Evolutionary conservation across 1,140 invertebrate genomes (phyloP), one percentile per base, ranked within the genome.

Genomic region (Orussus abietinus): DNA sequence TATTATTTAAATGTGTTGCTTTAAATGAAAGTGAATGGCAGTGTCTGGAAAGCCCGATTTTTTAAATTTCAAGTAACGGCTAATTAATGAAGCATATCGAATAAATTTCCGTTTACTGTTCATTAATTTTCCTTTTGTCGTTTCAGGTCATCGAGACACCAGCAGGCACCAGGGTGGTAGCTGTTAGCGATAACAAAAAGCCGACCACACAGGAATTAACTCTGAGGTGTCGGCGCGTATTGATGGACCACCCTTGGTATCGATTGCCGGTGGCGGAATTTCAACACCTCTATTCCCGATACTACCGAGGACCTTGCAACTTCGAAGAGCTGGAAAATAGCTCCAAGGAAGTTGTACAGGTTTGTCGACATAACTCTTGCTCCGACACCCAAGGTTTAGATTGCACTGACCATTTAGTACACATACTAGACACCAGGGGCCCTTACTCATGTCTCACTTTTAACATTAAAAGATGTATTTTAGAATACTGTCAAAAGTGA

Each of bases 161-260:
- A 37, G 57, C 51, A 18, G 66, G 66, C 21, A 55, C 64, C 7
- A 46, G 66, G 6, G 54, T 74, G 19, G 46, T 72, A 36, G 50
- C 72, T 3, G 49, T 75, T n/a, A n/a, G n/a, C n/a, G n/a, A n/a
- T n/a, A n/a, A 10, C 69, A 77, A 20, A 67, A 73, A 29, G 64
- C 63, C 14, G 66, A 71, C 29, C 44, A n/a, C 72, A 7, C 64
- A 71, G 33, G 53, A 70, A 21, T 53, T 81, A 20, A 72, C 69
- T 10, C 49, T 78, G 3, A 74, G 77, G 42, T 73, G 79, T 30
- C 72, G 80, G 19, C 62, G 75, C 40, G 53, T 83, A 21, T 54
- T 84, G 15, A 78, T 81, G 75, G 77, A 80, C 37, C 64, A 76
- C 22, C 57, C 68, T 5, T 62, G 75, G 10, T 61, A 77, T 42